Percentiles rank a stretch among this genome's conserved stretches.
These are phyloP conservation scores for Menidia menidia DNA, from an alignment of 2,797 vertebrate species.

Conservation along the genomic window DNA sequence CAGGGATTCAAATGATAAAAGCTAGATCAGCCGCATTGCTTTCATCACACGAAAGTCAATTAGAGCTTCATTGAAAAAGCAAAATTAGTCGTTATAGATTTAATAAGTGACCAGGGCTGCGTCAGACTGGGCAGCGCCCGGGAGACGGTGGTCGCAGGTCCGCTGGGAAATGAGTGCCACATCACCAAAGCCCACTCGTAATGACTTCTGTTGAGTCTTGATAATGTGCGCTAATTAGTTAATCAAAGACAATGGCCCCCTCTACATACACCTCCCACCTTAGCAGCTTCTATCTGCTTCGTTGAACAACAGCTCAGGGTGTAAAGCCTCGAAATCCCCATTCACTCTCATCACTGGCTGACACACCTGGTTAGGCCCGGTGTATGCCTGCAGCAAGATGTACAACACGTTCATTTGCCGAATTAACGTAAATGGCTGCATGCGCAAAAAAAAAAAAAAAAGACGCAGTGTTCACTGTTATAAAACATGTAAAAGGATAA, in stretches of 20 bases:
- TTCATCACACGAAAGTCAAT: constrained; percentile 77
- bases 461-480: constrained; percentile 30
- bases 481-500: constrained; percentile 59
- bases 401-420: constrained; percentile 61
- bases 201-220: constrained; percentile 86
- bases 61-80: constrained; percentile 82
- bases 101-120: constrained; percentile 76
- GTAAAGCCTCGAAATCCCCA: constrained; percentile 63
- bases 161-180: constrained; percentile 78
- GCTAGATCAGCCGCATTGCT: constrained; percentile 59
- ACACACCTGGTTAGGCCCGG: constrained; percentile 73
- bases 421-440: constrained; percentile 62
- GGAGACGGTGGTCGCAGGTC: constrained; percentile 59
- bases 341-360: constrained; percentile 54
- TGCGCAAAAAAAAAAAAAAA: constrained; percentile 32
- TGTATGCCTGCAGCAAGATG: constrained; percentile 67
- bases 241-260: constrained; percentile 82
- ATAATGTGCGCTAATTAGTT: constrained; percentile 88
- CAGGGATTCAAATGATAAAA: constrained; percentile 62
- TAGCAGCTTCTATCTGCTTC: constrained; percentile 71
- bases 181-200: constrained; percentile 74
- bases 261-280: constrained; percentile 73
- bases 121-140: constrained; percentile 51
- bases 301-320: constrained; percentile 67
- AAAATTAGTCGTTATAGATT: constrained; percentile 82